A percentile compares a stretch with the other conserved stretches of the same genome.
Evolutionary conservation across 2,888 invertebrate genomes (phyloP).

Genomic region (Penaeus monodon): DNA sequence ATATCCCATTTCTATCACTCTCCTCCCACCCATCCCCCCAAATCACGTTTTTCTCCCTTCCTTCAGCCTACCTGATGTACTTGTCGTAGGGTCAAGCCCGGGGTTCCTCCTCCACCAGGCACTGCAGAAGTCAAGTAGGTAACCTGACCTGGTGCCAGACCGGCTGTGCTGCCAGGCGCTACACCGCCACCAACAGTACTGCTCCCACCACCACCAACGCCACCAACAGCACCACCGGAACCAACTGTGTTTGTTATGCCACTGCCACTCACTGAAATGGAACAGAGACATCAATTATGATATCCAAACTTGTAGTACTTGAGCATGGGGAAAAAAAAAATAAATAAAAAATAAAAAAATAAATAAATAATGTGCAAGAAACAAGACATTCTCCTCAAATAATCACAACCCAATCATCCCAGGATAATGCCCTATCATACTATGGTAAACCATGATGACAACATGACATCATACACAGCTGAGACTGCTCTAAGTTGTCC

Average conservation of each 20-base stretch:
- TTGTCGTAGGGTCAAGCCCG: constrained; percentile 52
- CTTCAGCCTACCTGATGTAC: constrained; percentile 54
- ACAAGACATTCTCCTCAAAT: too few relatives aligned
- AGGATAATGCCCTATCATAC: too few relatives aligned
- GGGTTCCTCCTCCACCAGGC: constrained; percentile 32
- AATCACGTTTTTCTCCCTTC: too few relatives aligned
- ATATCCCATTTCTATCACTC: too few relatives aligned
- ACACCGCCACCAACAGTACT: constrained; percentile 30
- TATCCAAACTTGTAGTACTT: neutral
- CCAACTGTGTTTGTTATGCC: constrained; percentile 39
- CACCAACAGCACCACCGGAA: constrained; percentile 34
- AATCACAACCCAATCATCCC: too few relatives aligned
- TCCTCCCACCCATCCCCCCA: too few relatives aligned
- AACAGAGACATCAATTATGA: neutral
- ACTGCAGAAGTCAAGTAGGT: constrained; percentile 60
- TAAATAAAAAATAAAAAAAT: too few relatives aligned
- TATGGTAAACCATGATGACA: too few relatives aligned
- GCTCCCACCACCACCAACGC: constrained; percentile 33
- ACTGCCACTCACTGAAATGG: constrained; percentile 45
- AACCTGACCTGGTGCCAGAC: constrained; percentile 50
- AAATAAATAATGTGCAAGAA: too few relatives aligned
- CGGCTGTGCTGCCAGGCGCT: constrained; percentile 31
- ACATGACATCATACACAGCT: too few relatives aligned
- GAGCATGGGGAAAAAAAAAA: too few relatives aligned
- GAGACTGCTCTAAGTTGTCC: too few relatives aligned